Evolutionary conservation across 2,113 vertebrate species (phyloP), one percentile per base, ranked within the genome.

Genomic region (Crypturellus undulatus): DNA sequence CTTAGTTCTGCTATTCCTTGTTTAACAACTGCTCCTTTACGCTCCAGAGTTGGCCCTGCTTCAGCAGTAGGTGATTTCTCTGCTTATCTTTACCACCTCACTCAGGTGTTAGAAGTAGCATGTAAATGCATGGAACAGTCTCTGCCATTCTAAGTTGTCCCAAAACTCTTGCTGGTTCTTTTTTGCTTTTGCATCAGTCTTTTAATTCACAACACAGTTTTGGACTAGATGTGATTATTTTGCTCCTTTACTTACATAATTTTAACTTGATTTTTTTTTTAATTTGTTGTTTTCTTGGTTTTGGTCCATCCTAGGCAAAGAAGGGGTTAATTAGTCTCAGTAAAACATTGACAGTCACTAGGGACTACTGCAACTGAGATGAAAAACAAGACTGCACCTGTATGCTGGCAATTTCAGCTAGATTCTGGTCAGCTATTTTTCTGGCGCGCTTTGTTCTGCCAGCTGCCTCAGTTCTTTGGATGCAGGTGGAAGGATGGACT

Each of bases 341-440:
- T 98, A 92, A 98, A 98, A 98, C 96, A 96, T 96, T 98, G 98
- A 97, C 97, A 97, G 94, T 97, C 98, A 97, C 95, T 56, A 59
- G 97, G 78, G 98, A 95, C 96, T 97, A 92, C 95, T 94, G 67
- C 4, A 12, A 95, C 92, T 25, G 62, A 98, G 97, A 96, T 96
- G 97, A 98, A 98, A 98, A 98, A 98, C 98, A 98, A 98, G 90
- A 87, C 92, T 98, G 98, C 98, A 98, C 98, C 98, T 98, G 98
- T 98, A 97, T 73, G 92, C 83, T 86, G 95, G 97, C 97, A 98
- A 97, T 97, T 98, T 94, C 97, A 97, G 96, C 94, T 84, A 94
- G 96, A 97, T 96, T 97, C 97, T 97, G 97, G 97, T 95, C 97
- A 98, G 97, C 97, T 97, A 94, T 97, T 97, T 98, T 98, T 94